These are phyloP conservation scores for Chaetoderma sp. DNA, from an alignment of 2,888 invertebrate genomes.

Conservation along the genomic window DNA sequence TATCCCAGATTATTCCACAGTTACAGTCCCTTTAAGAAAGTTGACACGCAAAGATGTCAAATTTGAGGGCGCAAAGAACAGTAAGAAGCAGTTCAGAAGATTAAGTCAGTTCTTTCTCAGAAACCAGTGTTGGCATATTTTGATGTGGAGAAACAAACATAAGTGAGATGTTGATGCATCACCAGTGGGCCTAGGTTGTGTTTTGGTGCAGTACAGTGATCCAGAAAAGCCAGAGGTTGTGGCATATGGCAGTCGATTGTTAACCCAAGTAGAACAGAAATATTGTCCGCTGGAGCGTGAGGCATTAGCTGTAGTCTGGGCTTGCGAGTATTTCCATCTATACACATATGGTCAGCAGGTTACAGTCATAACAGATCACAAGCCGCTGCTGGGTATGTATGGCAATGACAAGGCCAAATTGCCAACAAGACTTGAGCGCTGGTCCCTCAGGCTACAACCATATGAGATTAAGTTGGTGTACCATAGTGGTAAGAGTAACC, in stretches of 20 bases:
- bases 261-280: constrained; percentile 17
- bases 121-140: constrained; percentile 16
- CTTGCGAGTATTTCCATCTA: constrained; percentile 36
- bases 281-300: constrained; percentile 30
- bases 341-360: constrained; percentile 39
- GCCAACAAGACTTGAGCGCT: constrained; percentile 32
- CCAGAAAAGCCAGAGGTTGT: constrained; percentile 7
- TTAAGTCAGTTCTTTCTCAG: constrained; percentile 11
- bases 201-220: constrained; percentile 19
- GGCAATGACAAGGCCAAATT: constrained; percentile 28
- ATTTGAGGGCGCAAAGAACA: constrained; percentile 9
- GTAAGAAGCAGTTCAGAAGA: constrained; percentile 7
- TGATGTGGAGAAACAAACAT: constrained; percentile 6
- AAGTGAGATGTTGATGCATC: constrained; percentile 22
- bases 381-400: constrained; percentile 38
- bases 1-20: constrained; percentile 22
- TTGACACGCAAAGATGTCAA: constrained; percentile 18
- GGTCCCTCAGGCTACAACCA: constrained; percentile 32
- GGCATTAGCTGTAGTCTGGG: constrained; percentile 36
- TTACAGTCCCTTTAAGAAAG: constrained; percentile 25
- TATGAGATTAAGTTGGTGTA: constrained; percentile 35
- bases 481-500: constrained; percentile 37
- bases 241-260: constrained; percentile 10
- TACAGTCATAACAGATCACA: constrained; percentile 42
- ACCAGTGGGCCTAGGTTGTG: constrained; percentile 23